Base-by-base conservation (phyloP, 2,113 vertebrate species). In the Hucho hucho region DNA sequence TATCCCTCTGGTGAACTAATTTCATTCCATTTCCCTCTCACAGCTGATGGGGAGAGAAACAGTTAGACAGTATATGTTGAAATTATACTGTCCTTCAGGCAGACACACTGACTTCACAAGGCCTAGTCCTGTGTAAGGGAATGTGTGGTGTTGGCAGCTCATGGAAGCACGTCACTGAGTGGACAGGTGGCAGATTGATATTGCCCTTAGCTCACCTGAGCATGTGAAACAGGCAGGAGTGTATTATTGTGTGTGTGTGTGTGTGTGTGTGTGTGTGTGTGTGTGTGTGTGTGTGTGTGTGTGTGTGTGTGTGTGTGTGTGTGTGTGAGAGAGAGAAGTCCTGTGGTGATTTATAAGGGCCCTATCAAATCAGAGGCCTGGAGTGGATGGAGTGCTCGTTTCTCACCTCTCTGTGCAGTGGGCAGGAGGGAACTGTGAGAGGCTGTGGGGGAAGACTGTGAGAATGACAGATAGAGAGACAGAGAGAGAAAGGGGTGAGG, bases 1-100 rank as follows among this genome's bases (percentile, higher is more conserved):
- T 79, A 86, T 84, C 83, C 77, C 77, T 75, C 86, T 84, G 71
- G 73, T 81, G 79, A 81, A 84, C 84, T 88, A 75, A 84, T 88
- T 87, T 77, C 68, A 87, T 88, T 87, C 78, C 73, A 76, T 83
- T 85, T 74, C 73, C 61, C 73, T 83, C 79, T 70, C 2, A 0
- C 75, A n/a, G 79, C 84, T 86, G 86, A 80, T 81, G 82, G 82
- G 85, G 81, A 78, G 74, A 89, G 83, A 81, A 79, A 88, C 84
- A 85, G 81, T 86, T 86, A 76, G 64, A 63, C 80, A 71, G 49
- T 1, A 16, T 69, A 73, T 70, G 73, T 87, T 83, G 76, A 83
- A 86, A 79, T 84, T 81, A 84, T 76, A 70, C 84, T 12, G 81
- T 76, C 83, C 70, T 74, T 84, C 77, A 75, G 73, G 64, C 72